These are phyloP conservation scores for Holothuria scabra DNA, from an alignment of 53 echinoderm and acorn worm species.

Conservation along the genomic window DNA sequence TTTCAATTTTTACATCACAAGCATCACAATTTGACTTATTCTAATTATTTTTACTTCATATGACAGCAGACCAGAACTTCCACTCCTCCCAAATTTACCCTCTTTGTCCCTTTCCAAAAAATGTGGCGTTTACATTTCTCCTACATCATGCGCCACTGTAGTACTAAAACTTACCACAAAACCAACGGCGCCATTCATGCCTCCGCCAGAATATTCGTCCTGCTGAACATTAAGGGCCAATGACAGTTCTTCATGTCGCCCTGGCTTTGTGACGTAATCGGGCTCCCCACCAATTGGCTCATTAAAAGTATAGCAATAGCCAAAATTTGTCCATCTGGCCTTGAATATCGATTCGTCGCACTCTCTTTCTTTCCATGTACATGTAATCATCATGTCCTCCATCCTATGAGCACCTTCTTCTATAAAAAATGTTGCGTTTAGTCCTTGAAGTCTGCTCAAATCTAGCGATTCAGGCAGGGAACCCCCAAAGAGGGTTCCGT, in stretches of 20 bases:
- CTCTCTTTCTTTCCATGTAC: conserved; percentile 3
- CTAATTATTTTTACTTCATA: too few species aligned
- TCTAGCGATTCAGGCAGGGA: too few species aligned
- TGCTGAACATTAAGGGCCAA: conserved; percentile 21
- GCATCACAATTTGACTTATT: too few species aligned
- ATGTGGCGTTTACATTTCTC: too few species aligned
- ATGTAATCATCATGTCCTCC: conserved; percentile 14
- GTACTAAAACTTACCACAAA: conserved; percentile 11
- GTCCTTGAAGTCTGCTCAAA: background rate
- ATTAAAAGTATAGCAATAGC: conserved; percentile 40
- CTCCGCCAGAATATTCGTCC: background rate
- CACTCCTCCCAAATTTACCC: too few species aligned
- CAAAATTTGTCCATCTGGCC: conserved; percentile 27
- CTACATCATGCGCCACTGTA: too few species aligned
- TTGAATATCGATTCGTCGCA: background rate
- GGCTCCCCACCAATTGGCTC: background rate
- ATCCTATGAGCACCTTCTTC: conserved; percentile 38
- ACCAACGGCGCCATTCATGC: background rate
- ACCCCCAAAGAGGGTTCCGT: too few species aligned
- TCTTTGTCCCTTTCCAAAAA: too few species aligned
- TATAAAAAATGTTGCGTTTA: background rate
- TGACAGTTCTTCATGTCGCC: background rate
- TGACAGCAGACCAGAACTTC: too few species aligned
- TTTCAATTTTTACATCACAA: too few species aligned
- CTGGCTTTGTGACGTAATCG: background rate